Evolutionary conservation across 2,888 invertebrate genomes (phyloP).

Genomic region (Octonoba sinensis): DNA sequence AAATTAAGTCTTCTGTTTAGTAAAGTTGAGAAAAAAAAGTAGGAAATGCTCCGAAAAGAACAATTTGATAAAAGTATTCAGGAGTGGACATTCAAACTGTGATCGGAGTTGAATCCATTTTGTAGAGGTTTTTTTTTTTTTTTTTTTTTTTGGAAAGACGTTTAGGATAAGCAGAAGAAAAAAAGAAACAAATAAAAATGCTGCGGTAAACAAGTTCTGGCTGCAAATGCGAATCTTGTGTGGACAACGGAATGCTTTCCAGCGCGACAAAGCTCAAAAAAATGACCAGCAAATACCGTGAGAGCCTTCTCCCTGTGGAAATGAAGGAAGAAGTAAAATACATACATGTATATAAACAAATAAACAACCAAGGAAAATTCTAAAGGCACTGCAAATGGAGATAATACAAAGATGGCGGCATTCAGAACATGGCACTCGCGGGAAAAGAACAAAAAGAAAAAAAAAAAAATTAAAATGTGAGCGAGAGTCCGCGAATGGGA

Average conservation of each 20-base stretch:
- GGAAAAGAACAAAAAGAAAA: constrained; percentile 12
- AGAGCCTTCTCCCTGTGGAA: constrained; percentile 1
- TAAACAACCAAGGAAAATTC: constrained; percentile 14
- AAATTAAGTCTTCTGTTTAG: too few relatives aligned
- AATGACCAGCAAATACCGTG: constrained; percentile 46
- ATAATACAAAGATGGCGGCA: constrained; percentile 51
- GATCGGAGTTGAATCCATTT: constrained; percentile 24
- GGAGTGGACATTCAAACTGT: constrained; percentile 54
- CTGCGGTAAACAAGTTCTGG: constrained; percentile 27
- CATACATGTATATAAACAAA: constrained; percentile 47
- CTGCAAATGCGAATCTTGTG: constrained; percentile 42
- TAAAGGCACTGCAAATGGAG: constrained; percentile 25
- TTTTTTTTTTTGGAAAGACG: constrained; percentile 7
- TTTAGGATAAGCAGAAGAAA: constrained; percentile 27
- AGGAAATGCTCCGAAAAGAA: too few relatives aligned
- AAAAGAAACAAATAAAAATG: constrained; percentile 9
- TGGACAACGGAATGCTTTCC: constrained; percentile 57
- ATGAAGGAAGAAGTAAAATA: constrained; percentile 19
- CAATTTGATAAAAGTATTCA: neutral
- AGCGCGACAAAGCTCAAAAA: constrained; percentile 50
- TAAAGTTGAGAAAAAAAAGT: too few relatives aligned
- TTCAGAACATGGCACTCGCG: constrained; percentile 1
- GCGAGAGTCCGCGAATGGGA: constrained; percentile 27
- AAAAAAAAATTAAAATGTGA: constrained; percentile 31
- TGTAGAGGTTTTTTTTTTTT: neutral